These are phyloP conservation scores for Allobates femoralis DNA, from an alignment of 2,797 vertebrate species.

Conservation along the genomic window DNA sequence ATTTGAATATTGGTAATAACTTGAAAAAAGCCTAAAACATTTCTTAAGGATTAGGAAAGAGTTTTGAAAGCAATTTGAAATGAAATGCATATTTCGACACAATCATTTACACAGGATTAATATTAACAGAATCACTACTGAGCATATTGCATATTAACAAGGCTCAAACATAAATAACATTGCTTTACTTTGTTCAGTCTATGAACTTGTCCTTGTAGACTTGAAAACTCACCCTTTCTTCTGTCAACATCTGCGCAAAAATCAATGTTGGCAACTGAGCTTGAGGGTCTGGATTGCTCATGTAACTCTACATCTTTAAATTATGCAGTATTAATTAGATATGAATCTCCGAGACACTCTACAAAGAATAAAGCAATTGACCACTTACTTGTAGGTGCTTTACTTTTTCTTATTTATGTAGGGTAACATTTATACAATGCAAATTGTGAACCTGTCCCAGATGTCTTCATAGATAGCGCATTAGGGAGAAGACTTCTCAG, in stretches of 20 bases:
- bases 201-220: background rate
- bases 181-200: slow-evolving; percentile 1
- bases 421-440: background rate
- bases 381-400: background rate
- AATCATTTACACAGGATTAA: background rate
- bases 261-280: slow-evolving; percentile 16
- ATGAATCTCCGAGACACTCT: background rate
- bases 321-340: background rate
- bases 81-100: background rate
- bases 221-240: background rate
- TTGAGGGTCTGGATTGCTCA: background rate
- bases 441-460: background rate
- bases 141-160: slow-evolving; percentile 15
- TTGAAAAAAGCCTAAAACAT: background rate
- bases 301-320: background rate
- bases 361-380: background rate
- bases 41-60: background rate
- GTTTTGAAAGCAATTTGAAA: slow-evolving; percentile 5
- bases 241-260: background rate
- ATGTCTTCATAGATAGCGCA: background rate
- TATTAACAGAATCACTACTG: slow-evolving; percentile 6
- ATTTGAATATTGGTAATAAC: background rate
- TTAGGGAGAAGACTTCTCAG: background rate
- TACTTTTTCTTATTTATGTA: background rate
- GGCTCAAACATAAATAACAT: background rate